Conservation (phyloP, 2,113 vertebrate species). For the Tonatia bakeri region DNA sequence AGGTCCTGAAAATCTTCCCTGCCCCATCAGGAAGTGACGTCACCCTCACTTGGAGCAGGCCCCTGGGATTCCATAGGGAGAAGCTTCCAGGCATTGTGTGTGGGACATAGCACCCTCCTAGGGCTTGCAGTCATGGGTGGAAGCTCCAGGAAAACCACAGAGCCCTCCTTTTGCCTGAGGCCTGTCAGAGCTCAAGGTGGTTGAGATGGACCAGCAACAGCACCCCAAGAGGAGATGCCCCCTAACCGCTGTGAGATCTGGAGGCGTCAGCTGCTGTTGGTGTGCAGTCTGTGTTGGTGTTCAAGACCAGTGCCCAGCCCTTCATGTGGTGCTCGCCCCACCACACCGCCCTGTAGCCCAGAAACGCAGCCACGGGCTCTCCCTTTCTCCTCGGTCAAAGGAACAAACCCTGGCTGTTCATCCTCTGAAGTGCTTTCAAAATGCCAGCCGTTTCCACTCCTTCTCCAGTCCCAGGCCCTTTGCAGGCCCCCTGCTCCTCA, state of each 20-base stretch:
- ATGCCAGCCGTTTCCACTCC: not conserved
- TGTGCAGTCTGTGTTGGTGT: fast-evolving
- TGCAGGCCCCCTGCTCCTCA: not conserved
- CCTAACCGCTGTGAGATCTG: not conserved
- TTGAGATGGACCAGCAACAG: not conserved
- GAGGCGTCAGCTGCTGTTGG: not conserved
- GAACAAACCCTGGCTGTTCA: not conserved
- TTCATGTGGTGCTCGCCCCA: not conserved
- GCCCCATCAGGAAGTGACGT: not conserved
- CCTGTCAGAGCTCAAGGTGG: not conserved
- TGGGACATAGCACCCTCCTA: not conserved
- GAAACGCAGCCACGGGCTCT: too few species aligned
- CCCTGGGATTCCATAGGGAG: not conserved
- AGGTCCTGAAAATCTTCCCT: not conserved
- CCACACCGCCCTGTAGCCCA: fast-evolving
- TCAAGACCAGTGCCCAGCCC: not conserved
- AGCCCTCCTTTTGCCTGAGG: not conserved
- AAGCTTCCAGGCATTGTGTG: not conserved
- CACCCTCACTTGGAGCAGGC: not conserved
- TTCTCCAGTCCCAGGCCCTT: not conserved
- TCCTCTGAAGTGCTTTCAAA: not conserved
- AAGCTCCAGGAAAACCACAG: not conserved
- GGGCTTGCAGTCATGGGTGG: not conserved
- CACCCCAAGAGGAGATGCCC: fast-evolving
- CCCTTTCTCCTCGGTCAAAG: not conserved